Conservation (phyloP, 2,888 invertebrate genomes). For the Lasioglossum leucozonium region DNA sequence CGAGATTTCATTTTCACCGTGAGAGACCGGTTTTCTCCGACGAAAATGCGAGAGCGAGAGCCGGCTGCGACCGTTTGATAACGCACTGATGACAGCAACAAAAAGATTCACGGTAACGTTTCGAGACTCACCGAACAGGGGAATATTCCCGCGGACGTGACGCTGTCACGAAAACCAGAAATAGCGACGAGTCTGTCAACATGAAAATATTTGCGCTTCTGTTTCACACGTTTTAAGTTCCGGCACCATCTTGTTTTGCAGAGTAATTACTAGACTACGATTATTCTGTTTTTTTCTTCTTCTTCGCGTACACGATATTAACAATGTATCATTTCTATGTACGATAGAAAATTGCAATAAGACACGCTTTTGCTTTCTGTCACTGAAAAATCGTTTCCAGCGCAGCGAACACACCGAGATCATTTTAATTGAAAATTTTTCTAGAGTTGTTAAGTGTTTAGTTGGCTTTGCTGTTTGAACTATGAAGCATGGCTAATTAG, state of each 20-base stretch:
- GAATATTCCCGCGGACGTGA: not conserved
- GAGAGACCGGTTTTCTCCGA: not conserved
- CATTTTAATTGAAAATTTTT: not conserved
- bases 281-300: too few species aligned
- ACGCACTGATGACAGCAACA: not conserved
- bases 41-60: not conserved
- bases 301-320: too few species aligned
- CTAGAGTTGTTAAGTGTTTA: not conserved
- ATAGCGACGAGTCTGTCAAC: not conserved
- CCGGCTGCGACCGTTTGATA: not conserved
- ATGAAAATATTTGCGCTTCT: not conserved
- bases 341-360: too few species aligned
- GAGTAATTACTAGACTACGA: too few species aligned
- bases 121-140: not conserved
- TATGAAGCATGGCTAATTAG: not conserved
- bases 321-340: too few species aligned
- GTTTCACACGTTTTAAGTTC: not conserved
- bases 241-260: not conserved
- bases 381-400: not conserved
- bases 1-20: constrained; percentile 47
- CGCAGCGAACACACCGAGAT: not conserved
- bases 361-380: not conserved
- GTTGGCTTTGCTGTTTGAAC: not conserved
- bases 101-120: not conserved
- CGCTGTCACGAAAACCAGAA: not conserved